phyloP scores from a whole-genome alignment of 2,113 vertebrate species.

The Hipposideros armiger region DNA sequence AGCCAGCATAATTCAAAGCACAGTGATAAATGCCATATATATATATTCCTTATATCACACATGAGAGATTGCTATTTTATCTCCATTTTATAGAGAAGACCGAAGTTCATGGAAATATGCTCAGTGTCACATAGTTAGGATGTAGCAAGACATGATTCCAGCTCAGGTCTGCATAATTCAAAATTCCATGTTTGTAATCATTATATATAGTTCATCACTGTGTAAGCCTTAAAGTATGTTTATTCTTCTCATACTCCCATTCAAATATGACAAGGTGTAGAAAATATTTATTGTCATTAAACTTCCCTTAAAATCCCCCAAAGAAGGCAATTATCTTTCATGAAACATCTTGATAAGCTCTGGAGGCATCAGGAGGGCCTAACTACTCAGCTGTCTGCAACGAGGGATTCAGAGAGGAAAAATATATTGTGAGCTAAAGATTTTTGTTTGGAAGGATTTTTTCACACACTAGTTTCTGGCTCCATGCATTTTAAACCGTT shows the following conservation, averaged over 20 bases:
- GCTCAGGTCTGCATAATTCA: neutral
- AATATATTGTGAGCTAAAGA: neutral
- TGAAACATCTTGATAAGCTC: neutral
- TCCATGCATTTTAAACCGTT: neutral
- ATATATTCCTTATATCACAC: neutral
- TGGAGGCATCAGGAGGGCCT: neutral
- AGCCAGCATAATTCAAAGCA: neutral
- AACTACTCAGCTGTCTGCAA: neutral
- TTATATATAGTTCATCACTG: neutral
- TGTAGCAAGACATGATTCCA: neutral
- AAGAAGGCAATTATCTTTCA: neutral
- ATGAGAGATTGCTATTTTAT: neutral
- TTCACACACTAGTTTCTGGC: neutral
- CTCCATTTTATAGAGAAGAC: neutral
- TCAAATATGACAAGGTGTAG: neutral
- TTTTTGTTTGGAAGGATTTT: neutral
- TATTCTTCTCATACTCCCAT: neutral
- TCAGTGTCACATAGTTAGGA: neutral
- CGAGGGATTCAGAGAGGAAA: neutral
- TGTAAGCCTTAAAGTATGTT: neutral
- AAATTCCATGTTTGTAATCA: neutral
- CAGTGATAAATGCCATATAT: neutral
- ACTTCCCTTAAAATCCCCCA: neutral
- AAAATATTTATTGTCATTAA: conserved; percentile 8
- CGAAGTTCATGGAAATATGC: neutral